These are phyloP conservation scores for Spondyliosoma cantharus DNA, from an alignment of 2,797 vertebrate genomes.

Conservation along the genomic window DNA sequence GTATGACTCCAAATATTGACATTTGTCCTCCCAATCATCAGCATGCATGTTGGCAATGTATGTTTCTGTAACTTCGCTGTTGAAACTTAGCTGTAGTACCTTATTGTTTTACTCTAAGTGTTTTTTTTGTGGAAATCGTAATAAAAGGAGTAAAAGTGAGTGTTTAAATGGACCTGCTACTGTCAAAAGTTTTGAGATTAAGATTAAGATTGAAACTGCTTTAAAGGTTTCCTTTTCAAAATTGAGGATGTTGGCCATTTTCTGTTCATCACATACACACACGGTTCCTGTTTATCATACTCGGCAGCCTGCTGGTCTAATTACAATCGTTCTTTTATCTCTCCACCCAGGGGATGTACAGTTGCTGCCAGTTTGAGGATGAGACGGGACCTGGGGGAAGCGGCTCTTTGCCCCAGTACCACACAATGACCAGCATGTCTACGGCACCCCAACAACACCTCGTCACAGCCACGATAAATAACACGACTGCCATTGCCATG, in stretches of 20 bases:
- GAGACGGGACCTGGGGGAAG: slow-evolving; percentile 79
- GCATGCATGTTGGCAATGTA: no score
- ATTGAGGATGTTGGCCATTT: background rate
- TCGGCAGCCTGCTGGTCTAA: slow-evolving; percentile 55
- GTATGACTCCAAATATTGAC: background rate
- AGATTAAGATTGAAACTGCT: no score
- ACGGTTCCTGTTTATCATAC: slow-evolving; percentile 19
- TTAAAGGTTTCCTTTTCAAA: slow-evolving; percentile 14
- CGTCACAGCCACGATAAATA: slow-evolving; percentile 81
- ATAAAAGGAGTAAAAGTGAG: background rate
- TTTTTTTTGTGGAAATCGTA: background rate
- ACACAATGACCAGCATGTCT: slow-evolving; percentile 81
- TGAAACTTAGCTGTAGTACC: no score
- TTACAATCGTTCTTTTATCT: slow-evolving; percentile 56
- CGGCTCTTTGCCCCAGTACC: slow-evolving; percentile 83
- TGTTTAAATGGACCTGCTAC: background rate
- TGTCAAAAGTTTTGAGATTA: no score
- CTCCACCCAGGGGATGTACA: slow-evolving; percentile 91
- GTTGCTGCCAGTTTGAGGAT: slow-evolving; percentile 93
- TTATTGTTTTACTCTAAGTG: background rate
- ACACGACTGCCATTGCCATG: slow-evolving; percentile 82
- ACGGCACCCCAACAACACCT: slow-evolving; percentile 79
- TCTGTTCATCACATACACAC: slow-evolving; percentile 19
- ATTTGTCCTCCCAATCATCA: no score
- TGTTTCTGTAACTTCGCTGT: no score